Percentiles rank a stretch among this genome's conserved stretches.
These are phyloP conservation scores for Merops nubicus DNA, from an alignment of 2,113 vertebrate species.

Conservation along the genomic window DNA sequence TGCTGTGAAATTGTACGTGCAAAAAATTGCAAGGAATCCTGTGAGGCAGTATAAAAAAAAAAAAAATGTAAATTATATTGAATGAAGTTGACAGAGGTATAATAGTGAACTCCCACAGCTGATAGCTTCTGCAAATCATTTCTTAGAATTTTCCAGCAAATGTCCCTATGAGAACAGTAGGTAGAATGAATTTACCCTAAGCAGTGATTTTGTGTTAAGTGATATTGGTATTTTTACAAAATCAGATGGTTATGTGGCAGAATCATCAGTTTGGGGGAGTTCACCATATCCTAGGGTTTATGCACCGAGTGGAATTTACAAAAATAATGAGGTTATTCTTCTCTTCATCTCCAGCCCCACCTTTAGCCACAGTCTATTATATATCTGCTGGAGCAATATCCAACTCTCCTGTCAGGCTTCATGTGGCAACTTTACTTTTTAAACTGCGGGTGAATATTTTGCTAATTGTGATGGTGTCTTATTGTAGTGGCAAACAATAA, in stretches of 20 bases:
- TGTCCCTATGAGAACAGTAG: conserved; percentile 72
- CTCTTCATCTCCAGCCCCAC: not conserved
- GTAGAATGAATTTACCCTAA: conserved; percentile 75
- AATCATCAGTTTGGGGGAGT: conserved; percentile 66
- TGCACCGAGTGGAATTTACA: conserved; percentile 15
- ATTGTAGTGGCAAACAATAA: conserved; percentile 11
- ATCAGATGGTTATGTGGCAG: conserved; percentile 63
- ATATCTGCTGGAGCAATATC: not conserved
- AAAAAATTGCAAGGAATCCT: conserved; percentile 79
- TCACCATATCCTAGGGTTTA: conserved; percentile 56
- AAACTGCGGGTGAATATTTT: not conserved
- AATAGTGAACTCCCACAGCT: conserved; percentile 79
- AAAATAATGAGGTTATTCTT: conserved; percentile 35
- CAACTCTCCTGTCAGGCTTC: not conserved
- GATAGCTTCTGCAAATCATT: conserved; percentile 76
- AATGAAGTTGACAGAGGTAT: conserved; percentile 79
- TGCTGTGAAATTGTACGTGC: conserved; percentile 77
- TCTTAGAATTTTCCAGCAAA: conserved; percentile 79
- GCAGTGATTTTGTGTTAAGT: conserved; percentile 73
- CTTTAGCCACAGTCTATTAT: conserved; percentile 17
- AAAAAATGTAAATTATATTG: conserved; percentile 80
- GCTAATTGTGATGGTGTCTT: not conserved
- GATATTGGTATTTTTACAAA: conserved; percentile 68
- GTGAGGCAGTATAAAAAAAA: conserved; percentile 68
- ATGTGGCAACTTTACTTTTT: conserved; percentile 47